Conservation (phyloP, 1,140 invertebrate species). For the Brachionus plicatilis region DNA sequence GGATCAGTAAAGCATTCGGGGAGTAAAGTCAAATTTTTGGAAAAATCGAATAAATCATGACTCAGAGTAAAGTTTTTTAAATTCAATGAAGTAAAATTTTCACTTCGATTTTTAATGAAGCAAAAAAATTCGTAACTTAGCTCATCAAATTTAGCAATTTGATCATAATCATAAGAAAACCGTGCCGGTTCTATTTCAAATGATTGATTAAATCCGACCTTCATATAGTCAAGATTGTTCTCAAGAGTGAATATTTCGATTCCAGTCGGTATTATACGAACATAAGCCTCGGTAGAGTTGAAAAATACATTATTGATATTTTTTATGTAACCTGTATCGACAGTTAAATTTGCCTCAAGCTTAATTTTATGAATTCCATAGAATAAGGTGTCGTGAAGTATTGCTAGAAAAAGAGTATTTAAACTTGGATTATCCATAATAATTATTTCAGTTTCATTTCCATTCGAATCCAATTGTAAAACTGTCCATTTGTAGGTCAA, state of each 20-base stretch:
- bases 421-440: not conserved
- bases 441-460: not conserved
- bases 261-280: not conserved
- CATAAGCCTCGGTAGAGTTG: not conserved
- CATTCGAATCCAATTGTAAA: not conserved
- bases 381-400: not conserved
- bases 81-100: not conserved
- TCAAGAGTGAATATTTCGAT: not conserved
- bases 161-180: not conserved
- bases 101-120: not conserved
- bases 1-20: not conserved
- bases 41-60: not conserved
- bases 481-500: not conserved
- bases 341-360: not conserved
- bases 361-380: not conserved
- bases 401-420: not conserved
- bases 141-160: not conserved
- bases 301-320: not conserved
- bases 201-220: not conserved
- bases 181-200: not conserved
- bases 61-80: not conserved
- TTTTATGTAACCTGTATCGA: slow-evolving; percentile 3
- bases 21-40: not conserved
- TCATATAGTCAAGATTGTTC: not conserved
- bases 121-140: not conserved